Evolutionary conservation across 2,888 invertebrate genomes (phyloP).

Genomic region (Melitaea athalia): DNA sequence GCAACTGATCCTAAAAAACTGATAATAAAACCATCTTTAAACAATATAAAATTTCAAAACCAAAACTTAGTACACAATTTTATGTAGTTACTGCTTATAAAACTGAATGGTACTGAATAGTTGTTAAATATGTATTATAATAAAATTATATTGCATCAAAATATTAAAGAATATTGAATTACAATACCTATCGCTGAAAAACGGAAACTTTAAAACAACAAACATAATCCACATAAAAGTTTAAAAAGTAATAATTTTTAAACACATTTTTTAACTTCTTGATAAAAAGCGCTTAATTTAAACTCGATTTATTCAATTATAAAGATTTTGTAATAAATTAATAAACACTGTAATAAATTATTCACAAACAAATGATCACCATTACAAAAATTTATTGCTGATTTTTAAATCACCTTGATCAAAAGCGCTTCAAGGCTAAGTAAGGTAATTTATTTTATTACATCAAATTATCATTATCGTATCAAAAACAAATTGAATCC

Average conservation of each 20-base stretch:
- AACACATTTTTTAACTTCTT: too few relatives aligned
- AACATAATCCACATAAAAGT: too few relatives aligned
- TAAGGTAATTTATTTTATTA: slow-evolving; percentile 18
- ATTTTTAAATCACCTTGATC: slow-evolving; percentile 18
- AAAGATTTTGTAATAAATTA: not conserved
- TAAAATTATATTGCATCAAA: too few relatives aligned
- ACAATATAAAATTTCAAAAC: not conserved
- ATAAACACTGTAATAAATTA: slow-evolving; percentile 4
- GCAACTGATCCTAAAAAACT: not conserved
- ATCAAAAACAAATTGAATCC: slow-evolving; percentile 1
- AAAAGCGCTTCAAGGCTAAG: slow-evolving; percentile 19
- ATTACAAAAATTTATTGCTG: not conserved
- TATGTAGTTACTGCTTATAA: too few relatives aligned
- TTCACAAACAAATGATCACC: slow-evolving; percentile 11
- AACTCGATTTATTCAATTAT: not conserved
- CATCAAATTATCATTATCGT: slow-evolving; percentile 10
- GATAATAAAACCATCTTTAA: not conserved
- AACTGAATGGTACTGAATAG: too few relatives aligned
- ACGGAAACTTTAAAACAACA: too few relatives aligned
- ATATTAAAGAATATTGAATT: too few relatives aligned
- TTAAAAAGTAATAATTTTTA: too few relatives aligned
- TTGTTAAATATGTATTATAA: too few relatives aligned
- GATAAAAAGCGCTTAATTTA: too few relatives aligned
- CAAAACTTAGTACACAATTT: too few relatives aligned
- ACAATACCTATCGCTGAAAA: too few relatives aligned